Percentiles rank a stretch among this genome's conserved stretches.
These are phyloP conservation scores for Ericerus pela DNA, from an alignment of 1,140 invertebrate genomes.

Conservation along the genomic window DNA sequence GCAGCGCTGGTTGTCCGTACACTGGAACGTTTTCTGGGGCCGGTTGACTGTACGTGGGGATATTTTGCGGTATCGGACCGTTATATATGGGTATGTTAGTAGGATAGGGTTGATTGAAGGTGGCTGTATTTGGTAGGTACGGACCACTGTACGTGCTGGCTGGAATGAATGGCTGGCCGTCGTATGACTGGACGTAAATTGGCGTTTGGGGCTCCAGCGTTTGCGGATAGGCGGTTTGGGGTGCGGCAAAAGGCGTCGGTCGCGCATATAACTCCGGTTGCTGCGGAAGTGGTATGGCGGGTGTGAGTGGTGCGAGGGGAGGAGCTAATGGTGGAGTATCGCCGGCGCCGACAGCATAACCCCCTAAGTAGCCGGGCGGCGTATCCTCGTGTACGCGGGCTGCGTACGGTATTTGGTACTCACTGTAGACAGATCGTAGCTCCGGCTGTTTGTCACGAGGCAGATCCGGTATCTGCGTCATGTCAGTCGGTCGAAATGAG, in stretches of 20 bases:
- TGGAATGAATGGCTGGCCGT: no score
- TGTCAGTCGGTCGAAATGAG: neutral
- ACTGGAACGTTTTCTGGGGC: neutral
- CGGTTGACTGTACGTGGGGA: neutral
- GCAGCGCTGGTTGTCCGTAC: neutral
- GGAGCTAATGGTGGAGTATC: neutral
- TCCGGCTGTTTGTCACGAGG: neutral
- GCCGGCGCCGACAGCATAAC: neutral
- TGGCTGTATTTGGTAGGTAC: neutral
- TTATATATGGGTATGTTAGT: conserved; percentile 1
- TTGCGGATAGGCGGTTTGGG: no score
- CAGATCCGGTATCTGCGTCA: neutral
- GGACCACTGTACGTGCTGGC: no score
- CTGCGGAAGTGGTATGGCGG: neutral
- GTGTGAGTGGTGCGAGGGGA: neutral
- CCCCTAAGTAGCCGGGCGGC: neutral
- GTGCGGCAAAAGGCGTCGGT: neutral
- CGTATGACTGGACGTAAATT: no score
- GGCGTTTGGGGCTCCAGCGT: no score
- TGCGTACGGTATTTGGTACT: neutral
- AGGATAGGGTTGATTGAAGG: neutral
- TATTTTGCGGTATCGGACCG: neutral
- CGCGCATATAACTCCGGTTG: neutral
- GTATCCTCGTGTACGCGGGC: neutral
- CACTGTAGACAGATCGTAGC: neutral